Conservation (phyloP, 2,113 vertebrate genomes). For the Ochotona curzoniae region DNA sequence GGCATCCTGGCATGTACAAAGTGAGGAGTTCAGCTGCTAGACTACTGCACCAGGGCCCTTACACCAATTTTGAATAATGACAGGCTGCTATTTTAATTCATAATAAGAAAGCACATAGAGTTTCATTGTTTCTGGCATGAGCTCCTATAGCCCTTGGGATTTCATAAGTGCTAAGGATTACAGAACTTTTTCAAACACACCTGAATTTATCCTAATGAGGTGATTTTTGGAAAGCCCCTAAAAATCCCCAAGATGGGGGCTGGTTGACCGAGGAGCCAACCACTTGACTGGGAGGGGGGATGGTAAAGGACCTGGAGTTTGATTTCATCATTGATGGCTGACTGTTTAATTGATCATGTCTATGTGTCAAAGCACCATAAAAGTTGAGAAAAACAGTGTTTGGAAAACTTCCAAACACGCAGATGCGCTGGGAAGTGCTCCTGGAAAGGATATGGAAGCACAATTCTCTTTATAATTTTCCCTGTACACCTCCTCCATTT, state of each 20-base stretch:
- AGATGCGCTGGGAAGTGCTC: not conserved
- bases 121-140: not conserved
- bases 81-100: not conserved
- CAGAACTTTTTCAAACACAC: conserved; percentile 34
- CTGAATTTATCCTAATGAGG: conserved; percentile 44
- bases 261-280: conserved; percentile 18
- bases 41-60: no score
- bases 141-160: conserved; percentile 17
- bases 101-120: conserved; percentile 10
- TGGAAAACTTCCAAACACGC: not conserved
- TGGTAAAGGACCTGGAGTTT: not conserved
- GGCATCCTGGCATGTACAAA: no score
- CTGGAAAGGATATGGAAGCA: not conserved
- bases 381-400: not conserved
- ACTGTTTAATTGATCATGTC: not conserved
- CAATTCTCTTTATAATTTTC: not conserved
- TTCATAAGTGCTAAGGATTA: conserved; percentile 20
- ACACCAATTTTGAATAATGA: conserved; percentile 38
- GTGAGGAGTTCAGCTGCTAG: no score
- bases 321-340: conserved; percentile 3
- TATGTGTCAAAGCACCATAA: not conserved
- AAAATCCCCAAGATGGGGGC: not conserved
- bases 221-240: conserved; percentile 38
- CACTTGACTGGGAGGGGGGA: not conserved
- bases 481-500: not conserved